These are phyloP conservation scores for Capreolus pygargus DNA, from an alignment of 2,113 vertebrate genomes.

Conservation along the genomic window DNA sequence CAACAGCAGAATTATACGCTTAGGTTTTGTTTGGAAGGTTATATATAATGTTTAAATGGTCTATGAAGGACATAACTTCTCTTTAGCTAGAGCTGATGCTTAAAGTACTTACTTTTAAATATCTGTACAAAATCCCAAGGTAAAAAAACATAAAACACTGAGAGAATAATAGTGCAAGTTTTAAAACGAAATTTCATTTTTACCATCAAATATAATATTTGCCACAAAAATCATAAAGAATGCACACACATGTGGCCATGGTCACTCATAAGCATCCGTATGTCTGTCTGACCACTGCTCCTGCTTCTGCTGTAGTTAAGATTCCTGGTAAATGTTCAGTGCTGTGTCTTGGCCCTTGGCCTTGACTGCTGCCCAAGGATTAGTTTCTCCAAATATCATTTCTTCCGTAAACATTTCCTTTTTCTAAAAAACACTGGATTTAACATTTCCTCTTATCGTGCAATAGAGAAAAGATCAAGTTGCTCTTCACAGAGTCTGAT, in stretches of 20 bases:
- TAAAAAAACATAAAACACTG: not conserved
- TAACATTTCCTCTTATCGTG: not conserved
- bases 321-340: rapidly evolving
- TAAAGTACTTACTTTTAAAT: not conserved
- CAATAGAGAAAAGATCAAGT: not conserved
- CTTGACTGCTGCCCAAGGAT: not conserved
- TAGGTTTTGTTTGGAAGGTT: not conserved
- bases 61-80: not conserved
- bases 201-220: not conserved
- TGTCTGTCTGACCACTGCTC: rapidly evolving
- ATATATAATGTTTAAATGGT: not conserved
- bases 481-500: not conserved
- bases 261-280: too few species aligned
- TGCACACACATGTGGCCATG: too few species aligned
- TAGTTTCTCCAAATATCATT: not conserved
- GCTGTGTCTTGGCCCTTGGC: not conserved
- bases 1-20: not conserved
- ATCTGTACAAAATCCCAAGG: not conserved
- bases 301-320: not conserved
- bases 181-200: not conserved
- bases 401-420: not conserved
- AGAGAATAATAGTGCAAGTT: not conserved
- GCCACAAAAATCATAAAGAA: not conserved
- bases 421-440: not conserved
- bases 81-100: not conserved